Evolutionary conservation across 2,113 vertebrate genomes (phyloP).

Genomic region (Myodes glareolus): DNA sequence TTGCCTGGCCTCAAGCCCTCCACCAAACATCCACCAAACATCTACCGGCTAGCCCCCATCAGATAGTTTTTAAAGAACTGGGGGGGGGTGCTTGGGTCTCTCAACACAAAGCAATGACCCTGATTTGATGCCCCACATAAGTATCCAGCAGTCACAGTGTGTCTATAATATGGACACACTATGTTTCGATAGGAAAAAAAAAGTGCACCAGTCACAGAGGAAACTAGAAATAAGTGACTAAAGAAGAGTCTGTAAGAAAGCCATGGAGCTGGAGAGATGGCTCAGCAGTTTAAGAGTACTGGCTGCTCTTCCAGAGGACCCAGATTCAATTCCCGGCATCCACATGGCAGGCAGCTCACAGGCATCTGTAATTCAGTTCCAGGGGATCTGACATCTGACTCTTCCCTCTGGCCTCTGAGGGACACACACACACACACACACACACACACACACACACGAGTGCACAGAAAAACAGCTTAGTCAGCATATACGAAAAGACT

Average conservation of each 20-base stretch:
- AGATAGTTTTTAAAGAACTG: background rate
- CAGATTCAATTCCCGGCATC: background rate
- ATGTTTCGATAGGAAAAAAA: background rate
- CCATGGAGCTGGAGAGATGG: background rate
- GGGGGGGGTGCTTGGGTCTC: background rate
- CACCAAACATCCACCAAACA: no score
- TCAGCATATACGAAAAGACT: background rate
- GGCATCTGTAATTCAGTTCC: background rate
- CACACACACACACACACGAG: background rate
- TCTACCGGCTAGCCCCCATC: background rate
- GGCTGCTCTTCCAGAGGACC: background rate
- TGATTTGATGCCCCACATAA: background rate
- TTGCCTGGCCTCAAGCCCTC: background rate
- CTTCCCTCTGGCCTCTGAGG: background rate
- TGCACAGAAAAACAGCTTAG: background rate
- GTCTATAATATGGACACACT: background rate
- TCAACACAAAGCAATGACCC: background rate
- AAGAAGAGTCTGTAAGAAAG: conserved; percentile 34
- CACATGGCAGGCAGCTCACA: background rate
- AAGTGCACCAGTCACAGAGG: background rate
- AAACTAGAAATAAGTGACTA: background rate
- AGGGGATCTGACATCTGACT: background rate
- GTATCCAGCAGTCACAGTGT: background rate
- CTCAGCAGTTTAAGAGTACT: background rate
- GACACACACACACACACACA: background rate